A percentile compares a stretch with the other conserved stretches of the same genome.
Evolutionary conservation across 2,888 invertebrate species (phyloP).

Genomic region (Erynnis tages): DNA sequence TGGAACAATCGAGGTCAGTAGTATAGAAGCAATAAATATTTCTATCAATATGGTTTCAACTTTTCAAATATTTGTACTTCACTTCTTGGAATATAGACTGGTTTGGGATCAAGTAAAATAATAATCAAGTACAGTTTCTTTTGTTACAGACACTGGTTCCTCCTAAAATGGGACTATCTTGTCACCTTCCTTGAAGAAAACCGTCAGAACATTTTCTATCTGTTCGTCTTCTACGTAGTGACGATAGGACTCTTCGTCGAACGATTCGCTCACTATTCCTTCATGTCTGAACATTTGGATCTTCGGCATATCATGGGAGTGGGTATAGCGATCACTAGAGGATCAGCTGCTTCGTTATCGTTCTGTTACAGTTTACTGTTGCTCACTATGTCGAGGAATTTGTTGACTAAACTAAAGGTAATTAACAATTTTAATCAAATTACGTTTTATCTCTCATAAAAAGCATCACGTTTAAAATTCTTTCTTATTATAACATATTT

Average conservation of each 20-base stretch:
- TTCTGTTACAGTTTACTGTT: slow-evolving; percentile 96
- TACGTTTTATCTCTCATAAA: too few relatives aligned
- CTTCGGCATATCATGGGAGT: slow-evolving; percentile 98
- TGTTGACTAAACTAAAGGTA: slow-evolving; percentile 94
- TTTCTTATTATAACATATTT: too few relatives aligned
- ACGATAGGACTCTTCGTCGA: slow-evolving; percentile 97
- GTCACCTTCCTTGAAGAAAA: slow-evolving; percentile 97
- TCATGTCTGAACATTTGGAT: slow-evolving; percentile 97
- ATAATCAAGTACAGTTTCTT: background rate
- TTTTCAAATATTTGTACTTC: too few relatives aligned
- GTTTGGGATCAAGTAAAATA: too few relatives aligned
- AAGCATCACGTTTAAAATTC: too few relatives aligned
- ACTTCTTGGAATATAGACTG: too few relatives aligned
- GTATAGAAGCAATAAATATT: too few relatives aligned
- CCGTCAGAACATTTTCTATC: slow-evolving; percentile 96
- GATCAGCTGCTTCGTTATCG: slow-evolving; percentile 95
- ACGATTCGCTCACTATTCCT: slow-evolving; percentile 97
- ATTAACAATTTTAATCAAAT: too few relatives aligned
- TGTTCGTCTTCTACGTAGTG: slow-evolving; percentile 96
- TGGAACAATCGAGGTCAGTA: slow-evolving; percentile 83
- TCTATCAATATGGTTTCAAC: too few relatives aligned
- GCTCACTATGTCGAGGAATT: slow-evolving; percentile 95
- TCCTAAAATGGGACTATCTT: slow-evolving; percentile 91
- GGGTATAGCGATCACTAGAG: slow-evolving; percentile 96
- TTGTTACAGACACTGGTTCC: slow-evolving; percentile 83